These are phyloP conservation scores for Cetonia aurata DNA, from an alignment of 2,888 invertebrate genomes.

Conservation along the genomic window DNA sequence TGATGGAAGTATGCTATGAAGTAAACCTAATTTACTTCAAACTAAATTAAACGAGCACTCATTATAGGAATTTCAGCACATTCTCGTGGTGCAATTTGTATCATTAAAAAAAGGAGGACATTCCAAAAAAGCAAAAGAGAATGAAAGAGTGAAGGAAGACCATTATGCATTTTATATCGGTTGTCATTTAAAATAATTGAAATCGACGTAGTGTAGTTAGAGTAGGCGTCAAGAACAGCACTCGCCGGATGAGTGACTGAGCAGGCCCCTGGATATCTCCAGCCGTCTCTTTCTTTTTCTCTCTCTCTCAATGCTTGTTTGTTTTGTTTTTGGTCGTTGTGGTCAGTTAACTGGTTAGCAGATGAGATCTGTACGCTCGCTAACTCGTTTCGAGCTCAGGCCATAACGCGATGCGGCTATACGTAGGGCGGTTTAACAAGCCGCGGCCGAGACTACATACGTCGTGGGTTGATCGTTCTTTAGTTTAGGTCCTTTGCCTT, in stretches of 20 bases:
- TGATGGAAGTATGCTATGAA: neutral
- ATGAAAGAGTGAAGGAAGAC: neutral
- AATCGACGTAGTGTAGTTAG: slow-evolving; percentile 19
- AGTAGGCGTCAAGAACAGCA: slow-evolving; percentile 27
- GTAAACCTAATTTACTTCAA: slow-evolving; percentile 8
- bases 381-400: slow-evolving; percentile 28
- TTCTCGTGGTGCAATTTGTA: slow-evolving; percentile 5
- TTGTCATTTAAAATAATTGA: slow-evolving; percentile 35
- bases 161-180: slow-evolving; percentile 22
- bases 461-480: slow-evolving; percentile 24
- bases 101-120: neutral
- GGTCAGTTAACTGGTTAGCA: slow-evolving; percentile 40
- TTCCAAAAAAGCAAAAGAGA: slow-evolving; percentile 13
- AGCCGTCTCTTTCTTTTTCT: slow-evolving; percentile 11
- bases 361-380: slow-evolving; percentile 35
- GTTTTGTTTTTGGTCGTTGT: slow-evolving; percentile 37
- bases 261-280: slow-evolving; percentile 8
- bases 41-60: neutral
- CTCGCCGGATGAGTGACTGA: slow-evolving; percentile 35
- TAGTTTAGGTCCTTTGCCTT: slow-evolving; percentile 8
- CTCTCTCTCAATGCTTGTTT: slow-evolving; percentile 25
- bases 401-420: neutral
- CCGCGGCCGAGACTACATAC: slow-evolving; percentile 9
- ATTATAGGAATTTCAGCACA: slow-evolving; percentile 16
- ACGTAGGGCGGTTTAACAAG: slow-evolving; percentile 26